Evolutionary conservation across 2,797 vertebrate genomes (phyloP).

Genomic region (Sarcophilus harrisii): DNA sequence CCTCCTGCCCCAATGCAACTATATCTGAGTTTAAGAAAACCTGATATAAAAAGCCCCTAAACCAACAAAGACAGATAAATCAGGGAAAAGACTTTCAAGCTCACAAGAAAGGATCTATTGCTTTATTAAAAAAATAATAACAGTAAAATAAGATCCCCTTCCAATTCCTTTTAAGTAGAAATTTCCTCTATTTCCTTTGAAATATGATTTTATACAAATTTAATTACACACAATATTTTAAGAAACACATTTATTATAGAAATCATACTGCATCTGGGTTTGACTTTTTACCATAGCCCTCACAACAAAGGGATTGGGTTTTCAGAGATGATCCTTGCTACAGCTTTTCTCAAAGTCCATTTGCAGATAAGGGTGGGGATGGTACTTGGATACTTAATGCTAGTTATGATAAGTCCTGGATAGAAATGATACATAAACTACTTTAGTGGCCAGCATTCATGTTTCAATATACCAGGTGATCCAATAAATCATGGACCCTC

Average conservation of each 20-base stretch:
- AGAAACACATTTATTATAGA: background rate
- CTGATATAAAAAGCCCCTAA: background rate
- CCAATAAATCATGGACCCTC: conserved; percentile 65
- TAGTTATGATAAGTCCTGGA: background rate
- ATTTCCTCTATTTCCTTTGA: background rate
- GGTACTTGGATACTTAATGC: background rate
- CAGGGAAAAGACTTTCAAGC: background rate
- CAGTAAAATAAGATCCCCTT: background rate
- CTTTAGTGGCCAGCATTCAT: background rate
- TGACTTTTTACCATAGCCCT: conserved; percentile 8
- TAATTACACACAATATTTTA: background rate
- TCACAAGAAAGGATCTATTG: background rate
- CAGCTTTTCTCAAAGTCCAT: background rate
- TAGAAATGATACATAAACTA: conserved; percentile 3
- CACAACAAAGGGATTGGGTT: background rate
- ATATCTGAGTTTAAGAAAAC: background rate
- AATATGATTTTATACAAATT: background rate
- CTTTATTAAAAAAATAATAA: background rate
- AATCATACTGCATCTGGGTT: background rate
- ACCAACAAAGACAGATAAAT: background rate
- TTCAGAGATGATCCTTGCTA: background rate
- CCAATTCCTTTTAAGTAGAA: conserved; percentile 6
- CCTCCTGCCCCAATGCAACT: background rate
- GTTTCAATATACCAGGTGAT: background rate
- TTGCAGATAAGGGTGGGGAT: background rate